Base-by-base conservation (phyloP, 2,888 invertebrate species). In the Acrocyrtus sp. region DNA sequence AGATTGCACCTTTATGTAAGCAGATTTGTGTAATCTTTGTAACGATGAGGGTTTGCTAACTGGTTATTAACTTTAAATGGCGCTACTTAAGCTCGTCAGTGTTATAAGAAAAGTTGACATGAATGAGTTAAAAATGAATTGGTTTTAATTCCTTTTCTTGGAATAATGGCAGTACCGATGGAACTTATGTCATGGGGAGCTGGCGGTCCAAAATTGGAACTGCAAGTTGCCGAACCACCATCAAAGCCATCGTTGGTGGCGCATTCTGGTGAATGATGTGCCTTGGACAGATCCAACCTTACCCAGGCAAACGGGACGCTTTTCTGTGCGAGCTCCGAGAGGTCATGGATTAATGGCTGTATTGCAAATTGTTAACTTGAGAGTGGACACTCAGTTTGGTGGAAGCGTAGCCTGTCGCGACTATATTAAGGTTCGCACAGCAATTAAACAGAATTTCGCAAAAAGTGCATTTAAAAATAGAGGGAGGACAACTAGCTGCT, bases 261-360 rank as follows among this genome's bases (percentile, higher is more conserved):
- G 21, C 63, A n/a, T 76, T 5, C 66, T 76, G 24, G 76, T 76
- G 24, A 76, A 76, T 63, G 63, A 76, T 43, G 73, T 73, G 47
- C 76, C 73, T 41, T 76, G 76, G 76, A 76, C 76, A 10, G 54
- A 70, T 8, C 1, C 26, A 17, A 62, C 41, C 15, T 50, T 76
- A 53, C 54, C 57, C 48, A 66, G 66, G 22, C 10, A 62, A 41
- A 34, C 70, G 4, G 76, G 76, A 4, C 54, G 65, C 17, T 74
- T 76, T 62, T 62, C 73, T 2, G 70, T 76, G 6, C 29, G 60
- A 47, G 80, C 80, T 27, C 80, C 80, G 1, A 56, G 58, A 45
- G 77, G 77, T 41, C 75, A 81, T 57, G 79, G 77, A 15, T 56
- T 81, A 22, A 79, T 81, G 74, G 79, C 76, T 8, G 77, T 81